Base-by-base conservation (phyloP, 2,888 invertebrate genomes). In the Pilophorus perplexus region DNA sequence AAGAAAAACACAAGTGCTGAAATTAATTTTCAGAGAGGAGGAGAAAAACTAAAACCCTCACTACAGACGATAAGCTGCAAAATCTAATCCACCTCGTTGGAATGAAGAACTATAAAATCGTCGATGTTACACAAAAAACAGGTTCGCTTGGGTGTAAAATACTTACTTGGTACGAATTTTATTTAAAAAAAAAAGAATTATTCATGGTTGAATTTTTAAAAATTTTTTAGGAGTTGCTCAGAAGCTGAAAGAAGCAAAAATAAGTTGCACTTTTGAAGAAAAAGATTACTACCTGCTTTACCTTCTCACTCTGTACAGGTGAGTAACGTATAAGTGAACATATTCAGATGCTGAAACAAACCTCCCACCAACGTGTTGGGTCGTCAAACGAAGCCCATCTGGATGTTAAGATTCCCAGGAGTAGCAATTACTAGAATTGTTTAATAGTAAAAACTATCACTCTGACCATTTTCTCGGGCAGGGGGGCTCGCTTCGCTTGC, bases 251-350 rank as follows among this genome's bases (percentile, higher is more conserved):
- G 97, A 97, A 78, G 87, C 90, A 69, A 83, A 89, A 54, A 88
- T 97, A 68, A 81, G 85, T 0, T 92, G 91, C 72, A 80, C 85
- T 0, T 78, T 87, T 28, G 86, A 89, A 46, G 87, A 92, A 67
- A 93, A 98, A 78, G 98, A 99, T 77, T 85, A 87, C 57, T 92
- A 94, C 75, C 79, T 99, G 1, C 96, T 92, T 77, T 98, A 97
- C 75, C 90, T 99, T 74, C 77, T 88, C 62, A 84, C 87, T 73
- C 83, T 85, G 44, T 90, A 97, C 78, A 33, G 48, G 62, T 60
- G 14, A 12, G 59, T 57, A 5, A 14, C 14, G 6, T 42, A 4
- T 42, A 14, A 14, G 12, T 12, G 33, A 33, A 33, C 12, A 8
- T 33, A 33, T 33, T 12, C 6, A 8, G 33, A 33, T 33, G 6